Evolutionary conservation across 2,113 vertebrate species (phyloP).

Genomic region (Morphnarchus princeps): DNA sequence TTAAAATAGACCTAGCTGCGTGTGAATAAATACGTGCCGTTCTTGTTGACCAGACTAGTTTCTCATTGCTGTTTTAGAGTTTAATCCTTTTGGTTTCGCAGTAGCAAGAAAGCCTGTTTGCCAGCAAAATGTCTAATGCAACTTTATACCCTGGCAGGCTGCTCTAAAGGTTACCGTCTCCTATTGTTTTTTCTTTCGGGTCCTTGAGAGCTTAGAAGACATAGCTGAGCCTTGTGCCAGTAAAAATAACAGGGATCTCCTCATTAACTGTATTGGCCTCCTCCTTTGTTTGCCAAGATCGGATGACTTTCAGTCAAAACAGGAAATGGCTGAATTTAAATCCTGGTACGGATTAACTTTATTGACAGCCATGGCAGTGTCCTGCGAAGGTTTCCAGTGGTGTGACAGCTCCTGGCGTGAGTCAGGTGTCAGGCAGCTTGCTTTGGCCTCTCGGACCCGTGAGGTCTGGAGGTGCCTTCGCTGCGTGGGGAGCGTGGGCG

Average conservation of each 20-base stretch:
- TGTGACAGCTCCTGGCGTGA: neutral
- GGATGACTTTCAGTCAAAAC: slow-evolving; percentile 64
- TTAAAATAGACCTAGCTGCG: neutral
- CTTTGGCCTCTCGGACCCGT: neutral
- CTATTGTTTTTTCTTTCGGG: slow-evolving; percentile 8
- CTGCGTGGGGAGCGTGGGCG: accelerated
- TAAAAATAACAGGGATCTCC: slow-evolving; percentile 54
- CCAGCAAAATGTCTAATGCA: neutral
- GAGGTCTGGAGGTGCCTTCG: neutral
- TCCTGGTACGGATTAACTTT: slow-evolving; percentile 65
- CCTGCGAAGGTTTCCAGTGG: neutral
- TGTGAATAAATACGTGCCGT: neutral
- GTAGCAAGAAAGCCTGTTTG: neutral
- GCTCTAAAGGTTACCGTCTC: neutral
- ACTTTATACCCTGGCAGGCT: neutral
- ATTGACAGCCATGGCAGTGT: neutral
- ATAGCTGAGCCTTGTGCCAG: slow-evolving; percentile 40
- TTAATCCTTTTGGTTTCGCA: neutral
- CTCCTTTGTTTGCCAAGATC: slow-evolving; percentile 71
- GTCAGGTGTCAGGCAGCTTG: accelerated
- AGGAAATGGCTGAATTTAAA: slow-evolving; percentile 67
- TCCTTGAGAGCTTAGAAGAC: neutral
- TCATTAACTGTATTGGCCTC: slow-evolving; percentile 48
- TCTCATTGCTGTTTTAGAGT: neutral
- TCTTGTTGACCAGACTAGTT: neutral